phyloP scores from a whole-genome alignment of 2,888 invertebrate genomes.

The Diachrysia chrysitis region DNA sequence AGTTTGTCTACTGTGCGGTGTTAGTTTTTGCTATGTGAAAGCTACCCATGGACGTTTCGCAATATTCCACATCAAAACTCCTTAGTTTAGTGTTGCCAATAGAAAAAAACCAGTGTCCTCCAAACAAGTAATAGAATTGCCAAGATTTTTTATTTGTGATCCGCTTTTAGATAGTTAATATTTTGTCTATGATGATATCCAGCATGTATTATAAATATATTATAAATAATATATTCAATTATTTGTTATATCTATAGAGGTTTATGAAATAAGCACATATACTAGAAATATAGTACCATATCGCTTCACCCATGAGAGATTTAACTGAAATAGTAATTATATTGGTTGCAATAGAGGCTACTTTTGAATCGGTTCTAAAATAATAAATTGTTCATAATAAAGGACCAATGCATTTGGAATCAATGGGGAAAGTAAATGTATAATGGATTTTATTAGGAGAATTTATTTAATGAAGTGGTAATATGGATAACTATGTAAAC shows the following conservation, averaged over 20 bases:
- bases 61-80: conserved; percentile 32
- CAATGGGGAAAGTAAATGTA: conserved; percentile 36
- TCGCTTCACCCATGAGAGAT: conserved; percentile 44
- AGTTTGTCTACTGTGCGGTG: conserved; percentile 28
- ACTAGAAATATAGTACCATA: conserved; percentile 56
- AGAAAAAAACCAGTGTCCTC: conserved; percentile 58
- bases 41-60: conserved; percentile 22
- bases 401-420: conserved; percentile 55
- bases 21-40: conserved; percentile 26
- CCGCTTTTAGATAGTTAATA: conserved; percentile 60
- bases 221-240: conserved; percentile 48
- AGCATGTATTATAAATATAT: conserved; percentile 40
- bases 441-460: conserved; percentile 31
- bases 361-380: conserved; percentile 45
- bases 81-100: conserved; percentile 56
- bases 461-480: conserved; percentile 22
- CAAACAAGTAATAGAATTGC: conserved; percentile 55
- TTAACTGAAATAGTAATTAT: conserved; percentile 33
- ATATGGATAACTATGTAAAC: conserved; percentile 13
- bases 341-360: conserved; percentile 49
- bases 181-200: conserved; percentile 53
- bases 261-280: conserved; percentile 55
- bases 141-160: conserved; percentile 53
- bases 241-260: conserved; percentile 58
- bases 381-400: conserved; percentile 49